Evolutionary conservation across 2,888 invertebrate species (phyloP), one percentile per base, ranked within the genome.

Genomic region (Caenorhabditis auriculariae): DNA sequence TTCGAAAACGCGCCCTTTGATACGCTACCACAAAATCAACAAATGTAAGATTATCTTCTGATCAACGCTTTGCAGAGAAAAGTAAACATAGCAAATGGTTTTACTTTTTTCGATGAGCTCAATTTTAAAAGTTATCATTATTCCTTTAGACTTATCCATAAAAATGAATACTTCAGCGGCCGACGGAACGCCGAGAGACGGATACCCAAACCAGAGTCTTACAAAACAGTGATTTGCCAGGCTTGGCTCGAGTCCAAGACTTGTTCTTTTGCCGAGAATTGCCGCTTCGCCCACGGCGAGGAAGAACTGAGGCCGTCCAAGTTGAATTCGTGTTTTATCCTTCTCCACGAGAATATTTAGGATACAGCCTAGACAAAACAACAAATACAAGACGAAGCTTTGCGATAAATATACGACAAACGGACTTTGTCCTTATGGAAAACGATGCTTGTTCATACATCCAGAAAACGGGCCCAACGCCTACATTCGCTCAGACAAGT

Each of bases 321-420:
- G 77, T 72, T 29, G 41, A 41, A 1, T 41, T 17, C 47, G 58
- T 60, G 9, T 44, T 24, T 17, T 15, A 19, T 12, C 23, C 7
- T 44, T 44, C 19, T 24, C 19, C 15, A 17, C 12, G 23, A 15
- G 24, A 23, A 5, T 32, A 51, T 68, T 41, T 41, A 77, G 76
- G 32, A 45, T 62, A 26, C 61, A 67, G 19, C 67, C 68, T 1
- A 69, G 74, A 2, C 67, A 69, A 46, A 75, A 74, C 37, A 64
- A 66, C 45, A 80, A 80, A 60, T 80, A 78, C 70, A 78, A 77
- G 47, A 80, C 80, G 19, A 80, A 80, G 57, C 47, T 80, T 41
- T 80, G 80, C 57, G 80, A 80, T 52, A 78, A 80, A 63, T 80
- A 80, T 67, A 80, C 80, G 24, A 77, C 74, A 12, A 75, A 69